Base-by-base conservation (phyloP, 2,797 vertebrate species). In the Pelochelys cantorii region DNA sequence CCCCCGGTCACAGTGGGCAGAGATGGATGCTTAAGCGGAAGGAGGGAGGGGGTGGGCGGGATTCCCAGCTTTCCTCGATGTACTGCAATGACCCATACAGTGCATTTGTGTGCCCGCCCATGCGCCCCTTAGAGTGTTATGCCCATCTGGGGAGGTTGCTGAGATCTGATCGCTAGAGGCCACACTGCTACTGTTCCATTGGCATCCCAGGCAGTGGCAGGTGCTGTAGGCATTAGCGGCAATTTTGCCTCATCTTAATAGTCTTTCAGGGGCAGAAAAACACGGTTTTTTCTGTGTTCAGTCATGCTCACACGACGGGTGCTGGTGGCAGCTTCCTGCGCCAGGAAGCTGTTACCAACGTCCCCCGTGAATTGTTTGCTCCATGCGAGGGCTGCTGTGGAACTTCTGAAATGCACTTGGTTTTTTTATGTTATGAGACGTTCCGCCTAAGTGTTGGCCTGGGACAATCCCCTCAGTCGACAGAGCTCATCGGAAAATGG, bases 381-480 rank as follows among this genome's bases (percentile, higher is more conserved):
- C 53, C 14, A 15, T 7, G 17, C 9, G 81, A 52, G 53, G 17
- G 31, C 25, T n/a, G 2, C 4, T 71, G 68, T 84, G 89, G 85
- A 91, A 84, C n/a, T 8, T 7, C 31, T 55, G 7, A 59, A 93
- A 84, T 75, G 82, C 52, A 60, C 88, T 59, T 83, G 34, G 83
- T 87, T 3, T 1, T 3, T 1, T 62, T 0, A 0, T 11, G 5
- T 8, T 13, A 12, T 57, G 54, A 34, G 3, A 37, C 90, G 1
- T 4, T 91, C 34, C 75, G 65, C 77, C n/a, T 65, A 57, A 84
- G 83, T 80, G 6, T 68, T 29, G 57, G 54, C 6, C 27, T 1
- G 2, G 57, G 79, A 75, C 37, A 29, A 13, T 75, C 75, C 52
- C 89, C 86, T 92, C 85, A 90, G 25, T 52, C 37, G 59, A 53